Conservation (phyloP, 2,113 vertebrate genomes). For the Psilopsiagon aymara region DNA sequence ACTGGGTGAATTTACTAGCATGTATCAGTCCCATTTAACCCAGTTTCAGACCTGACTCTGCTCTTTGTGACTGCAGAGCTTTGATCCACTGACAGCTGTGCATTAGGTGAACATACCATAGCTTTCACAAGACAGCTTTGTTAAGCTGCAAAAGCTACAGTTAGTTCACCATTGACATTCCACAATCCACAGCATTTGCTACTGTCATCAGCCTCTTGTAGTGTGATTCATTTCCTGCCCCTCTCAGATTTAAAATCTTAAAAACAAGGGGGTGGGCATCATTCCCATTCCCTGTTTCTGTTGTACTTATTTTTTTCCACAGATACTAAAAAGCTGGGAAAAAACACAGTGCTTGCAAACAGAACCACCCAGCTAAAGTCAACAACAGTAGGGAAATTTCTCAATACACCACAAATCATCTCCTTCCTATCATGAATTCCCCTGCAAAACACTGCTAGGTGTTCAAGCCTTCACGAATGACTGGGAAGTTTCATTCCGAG, state of each 20-base stretch:
- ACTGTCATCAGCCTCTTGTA: not conserved
- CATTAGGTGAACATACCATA: fast-evolving
- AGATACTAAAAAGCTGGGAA: not conserved
- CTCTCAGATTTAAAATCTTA: not conserved
- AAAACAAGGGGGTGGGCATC: not conserved
- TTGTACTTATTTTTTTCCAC: not conserved
- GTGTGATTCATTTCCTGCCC: not conserved
- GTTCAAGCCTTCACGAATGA: not conserved
- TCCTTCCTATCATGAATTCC: not conserved
- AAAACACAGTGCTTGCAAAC: not conserved
- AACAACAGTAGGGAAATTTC: not conserved
- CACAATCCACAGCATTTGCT: not conserved
- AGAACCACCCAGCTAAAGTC: not conserved
- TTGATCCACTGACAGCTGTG: not conserved
- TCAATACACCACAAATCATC: not conserved
- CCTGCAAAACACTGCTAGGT: not conserved
- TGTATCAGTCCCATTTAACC: not conserved
- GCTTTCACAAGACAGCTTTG: not conserved
- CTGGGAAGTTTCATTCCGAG: not conserved
- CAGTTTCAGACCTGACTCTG: not conserved
- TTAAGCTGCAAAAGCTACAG: not conserved
- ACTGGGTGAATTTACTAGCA: not conserved
- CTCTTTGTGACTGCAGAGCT: not conserved
- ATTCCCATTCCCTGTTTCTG: not conserved
- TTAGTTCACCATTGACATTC: not conserved